Evolutionary conservation across 2,113 vertebrate genomes (phyloP).

Genomic region (Notarius lentiginosus): DNA sequence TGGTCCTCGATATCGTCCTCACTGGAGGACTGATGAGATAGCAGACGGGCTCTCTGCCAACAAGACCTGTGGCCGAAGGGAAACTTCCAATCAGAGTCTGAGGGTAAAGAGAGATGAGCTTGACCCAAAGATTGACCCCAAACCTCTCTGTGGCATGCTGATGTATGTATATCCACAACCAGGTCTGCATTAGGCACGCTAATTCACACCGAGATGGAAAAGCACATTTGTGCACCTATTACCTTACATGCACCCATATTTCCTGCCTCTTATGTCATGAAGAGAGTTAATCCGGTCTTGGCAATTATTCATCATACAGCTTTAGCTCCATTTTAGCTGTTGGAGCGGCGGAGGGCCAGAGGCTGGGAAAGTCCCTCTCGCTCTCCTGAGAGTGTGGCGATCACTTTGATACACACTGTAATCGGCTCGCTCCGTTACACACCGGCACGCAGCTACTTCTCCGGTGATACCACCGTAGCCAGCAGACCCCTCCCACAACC

Average conservation of each 20-base stretch:
- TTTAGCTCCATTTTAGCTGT: conserved; percentile 30
- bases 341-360: background rate
- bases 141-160: conserved; percentile 13
- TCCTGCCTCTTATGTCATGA: conserved; percentile 31
- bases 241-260: conserved; percentile 22
- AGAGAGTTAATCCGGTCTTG: conserved; percentile 21
- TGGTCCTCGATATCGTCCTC: conserved; percentile 2
- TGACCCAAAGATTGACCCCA: conserved; percentile 32
- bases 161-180: background rate
- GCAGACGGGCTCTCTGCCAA: conserved; percentile 27
- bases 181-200: conserved; percentile 16
- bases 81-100: conserved; percentile 39
- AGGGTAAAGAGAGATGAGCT: conserved; percentile 43
- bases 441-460: conserved; percentile 44
- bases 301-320: conserved; percentile 2
- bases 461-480: conserved; percentile 33
- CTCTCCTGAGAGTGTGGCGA: conserved; percentile 37
- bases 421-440: conserved; percentile 41
- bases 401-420: conserved; percentile 49
- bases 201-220: background rate
- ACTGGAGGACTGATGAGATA: conserved; percentile 46
- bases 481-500: background rate
- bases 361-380: conserved; percentile 46
- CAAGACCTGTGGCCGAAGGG: conserved; percentile 2
- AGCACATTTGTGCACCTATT: conserved; percentile 19